Evolutionary conservation across 2,113 vertebrate genomes (phyloP), one percentile per base, ranked within the genome.

Genomic region (Plectropomus leopardus): DNA sequence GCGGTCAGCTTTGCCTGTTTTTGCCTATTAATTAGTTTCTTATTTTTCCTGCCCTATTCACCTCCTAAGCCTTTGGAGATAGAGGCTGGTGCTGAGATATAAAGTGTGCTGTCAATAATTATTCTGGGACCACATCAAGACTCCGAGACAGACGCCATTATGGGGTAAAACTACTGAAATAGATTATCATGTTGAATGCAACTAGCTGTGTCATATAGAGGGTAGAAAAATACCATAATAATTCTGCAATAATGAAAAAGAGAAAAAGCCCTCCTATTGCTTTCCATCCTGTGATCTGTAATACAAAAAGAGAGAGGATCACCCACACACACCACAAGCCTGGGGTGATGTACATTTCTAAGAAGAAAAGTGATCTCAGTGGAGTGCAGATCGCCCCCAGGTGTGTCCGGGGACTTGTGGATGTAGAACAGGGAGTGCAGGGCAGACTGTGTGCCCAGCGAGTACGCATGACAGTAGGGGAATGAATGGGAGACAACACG

Each of bases 11-110:
- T 57, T 0, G 1, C 26, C 30, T 21, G 11, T 11, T 76, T 79
- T 45, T 73, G 28, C 66, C 55, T 3, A 44, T 87, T 67, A 59
- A 17, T 32, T 30, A 85, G 45, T 85, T 70, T 72, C 42, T 68
- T 66, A 36, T 50, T 44, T 71, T 77, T 61, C 26, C 61, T 69
- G 32, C 69, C 69, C 40, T 47, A 21, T 48, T 64, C 28, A 45
- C 40, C 15, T 57, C 36, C 26, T 69, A 32, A 23, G 17, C 54
- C 24, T 73, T 71, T 51, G 70, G 64, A 61, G 24, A 50, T 21
- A 36, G 51, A 7, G 28, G 26, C 32, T 42, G 36, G 19, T 63
- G 54, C 26, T 60, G 26, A 47, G 42, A 16, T 57, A 68, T 45
- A 59, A 30, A 66, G 57, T 53, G 45, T 0, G 9, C 7, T 42